Evolutionary conservation across 92 coral and sea anemone species (phyloP), one percentile per base, ranked within the genome.

Genomic region (Palythoa grandis): DNA sequence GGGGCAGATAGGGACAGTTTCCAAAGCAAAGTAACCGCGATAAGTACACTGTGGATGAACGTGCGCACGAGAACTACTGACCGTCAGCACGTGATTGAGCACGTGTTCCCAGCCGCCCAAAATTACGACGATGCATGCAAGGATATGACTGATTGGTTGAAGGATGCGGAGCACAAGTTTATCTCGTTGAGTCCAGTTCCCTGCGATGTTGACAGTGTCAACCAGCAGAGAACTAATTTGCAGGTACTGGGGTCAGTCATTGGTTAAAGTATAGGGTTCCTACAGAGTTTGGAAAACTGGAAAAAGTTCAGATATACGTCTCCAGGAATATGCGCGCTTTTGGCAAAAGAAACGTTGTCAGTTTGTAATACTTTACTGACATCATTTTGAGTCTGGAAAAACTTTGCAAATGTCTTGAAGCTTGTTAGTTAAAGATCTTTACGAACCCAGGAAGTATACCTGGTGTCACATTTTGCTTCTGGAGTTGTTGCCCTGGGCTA

Each of bases 21-120:
- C 43, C 93, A 93, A 53, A 85, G 74, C 83, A 93, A 94, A 17
- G 90, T 96, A 56, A 68, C 90, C 5, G 95, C 95, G 38, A 86
- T 95, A 29, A 92, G 90, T 60, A 85, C 92, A 38, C 86, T 95
- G 6, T 96, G 98, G 98, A 80, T 78, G 11, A 90, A 89, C 19
- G 98, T 96, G 2, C 79, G 90, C 24, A 87, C 84, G 71, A 90
- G 89, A 54, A 90, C 92, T 38, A 89, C 82, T 20, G 91, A 74
- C 66, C 91, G 99, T 78, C 94, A 96, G 60, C 82, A 90, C 2
- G 87, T 86, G 43, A 96, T 96, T 66, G 93, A 86, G 88, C 89
- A 76, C 20, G 95, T 96, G 76, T 92, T 95, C 89, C 98, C 98
- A 52, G 93, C 94, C 52, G 98, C 99, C 12, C 95, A 96, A 77